Evolutionary conservation across 2,113 vertebrate genomes (phyloP).

Genomic region (Plecotus auritus): DNA sequence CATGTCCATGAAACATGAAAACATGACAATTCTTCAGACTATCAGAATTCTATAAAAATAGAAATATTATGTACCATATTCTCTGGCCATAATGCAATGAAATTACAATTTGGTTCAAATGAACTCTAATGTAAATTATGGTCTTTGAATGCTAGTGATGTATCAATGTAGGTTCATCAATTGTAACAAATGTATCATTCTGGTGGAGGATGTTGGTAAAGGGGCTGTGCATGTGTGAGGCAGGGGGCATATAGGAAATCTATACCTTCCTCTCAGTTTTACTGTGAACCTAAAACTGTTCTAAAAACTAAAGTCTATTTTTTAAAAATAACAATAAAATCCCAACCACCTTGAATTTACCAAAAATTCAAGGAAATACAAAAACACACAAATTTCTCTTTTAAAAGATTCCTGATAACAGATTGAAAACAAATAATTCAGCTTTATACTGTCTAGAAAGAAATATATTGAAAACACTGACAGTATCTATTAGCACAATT

Average conservation of each 20-base stretch:
- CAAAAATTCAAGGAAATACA: not conserved
- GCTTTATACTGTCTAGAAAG: not conserved
- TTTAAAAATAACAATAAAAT: not conserved
- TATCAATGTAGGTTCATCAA: not conserved
- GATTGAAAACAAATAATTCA: not conserved
- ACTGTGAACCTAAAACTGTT: not conserved
- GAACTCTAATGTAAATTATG: not conserved
- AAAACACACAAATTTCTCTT: not conserved
- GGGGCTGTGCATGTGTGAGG: not conserved
- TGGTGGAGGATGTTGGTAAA: not conserved
- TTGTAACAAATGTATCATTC: not conserved
- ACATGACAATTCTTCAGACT: not conserved
- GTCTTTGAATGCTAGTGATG: not conserved
- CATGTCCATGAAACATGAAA: not conserved
- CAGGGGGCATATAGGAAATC: not conserved
- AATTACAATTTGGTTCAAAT: not conserved
- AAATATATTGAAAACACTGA: not conserved
- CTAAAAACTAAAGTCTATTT: not conserved
- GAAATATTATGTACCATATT: not conserved
- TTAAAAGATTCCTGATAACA: not conserved
- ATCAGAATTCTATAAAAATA: not conserved
- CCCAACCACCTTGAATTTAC: not conserved
- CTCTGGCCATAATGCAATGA: not conserved
- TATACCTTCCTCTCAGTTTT: not conserved
- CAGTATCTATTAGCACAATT: not conserved